Conservation (phyloP, 2,113 vertebrate species). For the Phylloscopus whistleri region DNA sequence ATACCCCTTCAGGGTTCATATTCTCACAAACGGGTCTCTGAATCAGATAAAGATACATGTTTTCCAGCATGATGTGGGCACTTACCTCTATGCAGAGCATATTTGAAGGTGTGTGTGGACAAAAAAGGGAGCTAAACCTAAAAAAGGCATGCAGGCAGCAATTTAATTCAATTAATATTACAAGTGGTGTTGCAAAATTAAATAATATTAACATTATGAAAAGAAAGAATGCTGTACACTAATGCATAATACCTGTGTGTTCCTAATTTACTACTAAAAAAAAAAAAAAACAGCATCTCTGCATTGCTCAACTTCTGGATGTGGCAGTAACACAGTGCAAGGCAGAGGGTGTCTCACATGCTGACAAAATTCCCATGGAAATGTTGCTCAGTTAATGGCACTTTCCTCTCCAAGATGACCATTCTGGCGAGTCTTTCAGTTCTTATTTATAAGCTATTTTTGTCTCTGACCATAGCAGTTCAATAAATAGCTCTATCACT, state of each 20-base stretch:
- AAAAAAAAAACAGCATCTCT: not conserved
- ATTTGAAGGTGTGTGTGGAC: not conserved
- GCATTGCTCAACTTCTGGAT: not conserved
- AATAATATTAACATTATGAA: not conserved
- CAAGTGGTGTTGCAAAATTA: not conserved
- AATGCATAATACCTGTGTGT: not conserved
- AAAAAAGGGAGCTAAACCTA: not conserved
- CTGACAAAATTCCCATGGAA: not conserved
- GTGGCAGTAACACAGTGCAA: not conserved
- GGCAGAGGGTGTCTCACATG: no score
- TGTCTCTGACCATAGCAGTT: not conserved
- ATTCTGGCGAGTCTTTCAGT: not conserved
- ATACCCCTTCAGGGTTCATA: not conserved
- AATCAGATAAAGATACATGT: not conserved
- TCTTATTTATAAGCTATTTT: not conserved
- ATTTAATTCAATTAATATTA: not conserved
- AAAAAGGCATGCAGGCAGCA: not conserved
- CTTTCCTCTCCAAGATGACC: not conserved
- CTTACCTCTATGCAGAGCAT: not conserved
- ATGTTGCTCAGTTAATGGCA: not conserved
- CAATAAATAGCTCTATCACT: not conserved
- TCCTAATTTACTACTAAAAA: not conserved
- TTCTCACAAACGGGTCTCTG: not conserved
- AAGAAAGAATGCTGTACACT: not conserved
- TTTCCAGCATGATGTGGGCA: conserved; percentile 12